These are phyloP conservation scores for Octopus bimaculoides DNA, from an alignment of 1,140 invertebrate genomes.

Conservation along the genomic window DNA sequence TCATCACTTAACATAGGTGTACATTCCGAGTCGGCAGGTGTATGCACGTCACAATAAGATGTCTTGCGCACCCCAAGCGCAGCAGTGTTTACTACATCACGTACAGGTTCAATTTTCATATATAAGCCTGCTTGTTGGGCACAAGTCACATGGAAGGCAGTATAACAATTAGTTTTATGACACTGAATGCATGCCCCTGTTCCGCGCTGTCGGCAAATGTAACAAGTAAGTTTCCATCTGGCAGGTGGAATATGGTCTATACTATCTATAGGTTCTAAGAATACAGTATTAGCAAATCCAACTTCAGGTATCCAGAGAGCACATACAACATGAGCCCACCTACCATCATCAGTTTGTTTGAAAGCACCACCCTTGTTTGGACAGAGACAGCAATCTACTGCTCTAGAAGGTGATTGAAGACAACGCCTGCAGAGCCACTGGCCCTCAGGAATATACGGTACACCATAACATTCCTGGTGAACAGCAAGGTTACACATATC, in stretches of 20 bases:
- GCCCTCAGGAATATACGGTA: slow-evolving; percentile 98
- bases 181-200: slow-evolving; percentile 98
- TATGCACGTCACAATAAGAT: slow-evolving; percentile 93
- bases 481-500: slow-evolving; percentile 99
- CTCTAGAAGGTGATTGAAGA: slow-evolving; percentile 89
- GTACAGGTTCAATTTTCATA: slow-evolving; percentile 89
- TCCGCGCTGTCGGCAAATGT: slow-evolving; percentile 91
- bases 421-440: slow-evolving; percentile 96
- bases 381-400: slow-evolving; percentile 95
- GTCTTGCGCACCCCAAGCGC: slow-evolving; percentile 83
- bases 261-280: slow-evolving; percentile 95
- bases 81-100: slow-evolving; percentile 42
- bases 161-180: slow-evolving; percentile 93
- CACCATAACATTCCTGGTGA: slow-evolving; percentile 99
- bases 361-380: slow-evolving; percentile 98
- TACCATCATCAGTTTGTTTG: slow-evolving; percentile 93
- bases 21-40: slow-evolving; percentile 64
- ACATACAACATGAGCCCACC: slow-evolving; percentile 98
- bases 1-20: slow-evolving; percentile 42
- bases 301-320: slow-evolving; percentile 99
- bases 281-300: slow-evolving; percentile 84
- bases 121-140: slow-evolving; percentile 91
- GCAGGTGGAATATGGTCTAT: slow-evolving; percentile 94
- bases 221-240: slow-evolving; percentile 92
- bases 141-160: slow-evolving; percentile 98